Conservation (phyloP, 2,113 vertebrate genomes). For the Marmota flaviventris region DNA sequence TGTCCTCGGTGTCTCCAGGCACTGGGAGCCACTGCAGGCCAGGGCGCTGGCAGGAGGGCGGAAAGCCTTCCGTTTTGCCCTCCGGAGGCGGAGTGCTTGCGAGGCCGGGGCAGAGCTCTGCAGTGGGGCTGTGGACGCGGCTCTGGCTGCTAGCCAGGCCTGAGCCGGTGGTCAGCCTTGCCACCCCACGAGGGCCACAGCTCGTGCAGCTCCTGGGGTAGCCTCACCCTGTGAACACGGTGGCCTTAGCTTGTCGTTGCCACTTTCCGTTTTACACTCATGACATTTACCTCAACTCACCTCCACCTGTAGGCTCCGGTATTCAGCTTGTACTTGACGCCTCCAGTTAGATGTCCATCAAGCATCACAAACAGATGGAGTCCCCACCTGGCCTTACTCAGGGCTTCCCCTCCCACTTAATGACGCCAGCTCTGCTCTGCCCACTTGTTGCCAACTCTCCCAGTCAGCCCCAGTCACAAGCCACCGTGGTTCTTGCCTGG, state of each 20-base stretch:
- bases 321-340: background rate
- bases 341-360: background rate
- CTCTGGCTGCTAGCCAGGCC: no score
- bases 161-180: no score
- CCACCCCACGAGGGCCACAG: no score
- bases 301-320: background rate
- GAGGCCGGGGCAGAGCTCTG: no score
- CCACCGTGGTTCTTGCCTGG: background rate
- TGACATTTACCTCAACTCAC: background rate
- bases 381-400: no score
- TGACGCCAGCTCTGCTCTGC: background rate
- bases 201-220: no score
- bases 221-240: fast-evolving
- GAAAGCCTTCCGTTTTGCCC: no score
- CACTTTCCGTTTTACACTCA: background rate
- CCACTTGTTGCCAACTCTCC: background rate
- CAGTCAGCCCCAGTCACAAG: fast-evolving
- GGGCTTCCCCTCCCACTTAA: fast-evolving
- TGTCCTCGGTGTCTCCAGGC: no score
- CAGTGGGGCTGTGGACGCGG: background rate
- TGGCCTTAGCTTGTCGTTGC: no score
- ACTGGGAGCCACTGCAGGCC: no score
- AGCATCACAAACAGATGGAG: background rate
- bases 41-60: background rate
- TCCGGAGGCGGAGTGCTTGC: no score